These are phyloP conservation scores for Incurvaria masculella DNA, from an alignment of 2,888 invertebrate genomes.

Conservation along the genomic window DNA sequence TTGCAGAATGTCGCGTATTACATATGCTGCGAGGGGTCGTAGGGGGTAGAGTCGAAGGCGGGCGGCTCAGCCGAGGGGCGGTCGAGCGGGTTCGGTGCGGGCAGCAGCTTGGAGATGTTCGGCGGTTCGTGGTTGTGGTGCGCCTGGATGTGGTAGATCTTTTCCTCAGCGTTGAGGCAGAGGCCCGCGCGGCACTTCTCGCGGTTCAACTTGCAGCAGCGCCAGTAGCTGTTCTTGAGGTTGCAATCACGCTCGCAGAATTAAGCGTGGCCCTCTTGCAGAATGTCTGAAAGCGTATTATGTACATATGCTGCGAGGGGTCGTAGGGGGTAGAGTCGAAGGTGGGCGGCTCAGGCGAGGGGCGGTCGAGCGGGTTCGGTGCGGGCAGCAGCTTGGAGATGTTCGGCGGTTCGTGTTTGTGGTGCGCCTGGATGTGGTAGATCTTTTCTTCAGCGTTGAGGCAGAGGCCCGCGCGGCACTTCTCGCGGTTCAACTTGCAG, in stretches of 20 bases:
- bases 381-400: too few species aligned
- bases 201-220: conserved; percentile 9
- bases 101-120: conserved; percentile 14
- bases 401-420: background rate
- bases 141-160: conserved; percentile 9
- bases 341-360: too few species aligned
- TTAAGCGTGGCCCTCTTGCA: too few species aligned
- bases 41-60: too few species aligned
- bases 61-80: conserved; percentile 11
- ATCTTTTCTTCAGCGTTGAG: background rate
- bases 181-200: conserved; percentile 7
- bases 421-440: background rate
- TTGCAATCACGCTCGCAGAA: background rate
- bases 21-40: too few species aligned
- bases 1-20: too few species aligned
- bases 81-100: conserved; percentile 9
- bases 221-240: conserved; percentile 5
- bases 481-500: background rate
- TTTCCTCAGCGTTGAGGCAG: too few species aligned
- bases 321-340: too few species aligned
- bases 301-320: too few species aligned
- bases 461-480: conserved; percentile 3
- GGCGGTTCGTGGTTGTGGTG: conserved; percentile 7
- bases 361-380: too few species aligned
- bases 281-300: too few species aligned